Evolutionary conservation across 2,888 invertebrate genomes (phyloP), one percentile per base, ranked within the genome.

Genomic region (Amitus sp.): DNA sequence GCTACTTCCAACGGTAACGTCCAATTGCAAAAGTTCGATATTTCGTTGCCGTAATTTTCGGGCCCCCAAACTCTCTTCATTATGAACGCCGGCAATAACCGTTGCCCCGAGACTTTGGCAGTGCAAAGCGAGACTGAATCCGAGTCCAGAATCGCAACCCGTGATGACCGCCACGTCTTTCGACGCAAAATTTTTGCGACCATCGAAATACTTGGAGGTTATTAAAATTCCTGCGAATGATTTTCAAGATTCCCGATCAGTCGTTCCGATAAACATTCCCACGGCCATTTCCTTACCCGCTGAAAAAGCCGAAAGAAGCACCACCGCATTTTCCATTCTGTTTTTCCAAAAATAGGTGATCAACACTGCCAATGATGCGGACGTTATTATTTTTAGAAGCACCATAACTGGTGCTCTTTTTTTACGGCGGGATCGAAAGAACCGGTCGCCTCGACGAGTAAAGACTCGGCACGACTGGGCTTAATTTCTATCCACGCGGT

Each of bases 71-170:
- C 89, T 87, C 19, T 87, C 77, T 1, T 83, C 73, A 70, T 84
- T 83, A 47, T 91, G 86, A 80, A 92, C 91, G 42, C 91, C 91
- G 12, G 94, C 94, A 28, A 95, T 84, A 1, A 95, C 94, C 2
- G 88, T 86, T 67, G 92, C 85, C 0, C 91, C 92, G 1, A 70
- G 54, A 43, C 60, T 61, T 5, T 85, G 85, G 5, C 87, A 82
- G 66, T 89, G 85, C 17, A 88, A 84, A 0, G 91, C 90, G 45
- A 91, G 78, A 1, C 89, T 88, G 82, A 87, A 92, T 52, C 95
- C 95, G 12, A 95, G 85, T 1, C 95, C 95, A 55, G 93, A 91
- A 82, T 95, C 94, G 77, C 95, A 95, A 37, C 95, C 95, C 5
- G 92, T 93, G 67, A 95, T 89, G 13, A 93, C 62, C 10, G 80